Conservation (phyloP, 2,888 invertebrate genomes). For the Rutpela maculata region DNA sequence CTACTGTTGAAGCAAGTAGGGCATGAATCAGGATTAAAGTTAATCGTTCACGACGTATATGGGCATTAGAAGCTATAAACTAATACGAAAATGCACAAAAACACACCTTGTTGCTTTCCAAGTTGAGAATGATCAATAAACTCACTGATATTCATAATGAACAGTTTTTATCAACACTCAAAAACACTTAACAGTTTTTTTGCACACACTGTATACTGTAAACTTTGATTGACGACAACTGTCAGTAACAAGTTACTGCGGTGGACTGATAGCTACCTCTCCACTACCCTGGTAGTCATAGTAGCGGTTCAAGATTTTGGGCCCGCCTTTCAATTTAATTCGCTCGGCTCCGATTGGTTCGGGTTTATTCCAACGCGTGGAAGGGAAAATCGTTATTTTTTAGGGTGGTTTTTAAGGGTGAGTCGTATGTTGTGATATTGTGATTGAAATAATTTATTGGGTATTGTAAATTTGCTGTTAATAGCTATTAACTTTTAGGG, state of each 20-base stretch:
- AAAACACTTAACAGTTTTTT: constrained; percentile 35
- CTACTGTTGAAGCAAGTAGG: too few relatives aligned
- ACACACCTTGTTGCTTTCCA: constrained; percentile 48
- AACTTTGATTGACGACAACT: constrained; percentile 44
- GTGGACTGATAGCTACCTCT: constrained; percentile 51
- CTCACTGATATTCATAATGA: constrained; percentile 47
- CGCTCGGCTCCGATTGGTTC: constrained; percentile 40
- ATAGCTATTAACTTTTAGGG: background rate
- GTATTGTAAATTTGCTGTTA: background rate
- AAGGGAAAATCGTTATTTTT: constrained; percentile 50
- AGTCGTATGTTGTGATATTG: constrained; percentile 8
- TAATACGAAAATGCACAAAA: background rate
- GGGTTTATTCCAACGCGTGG: constrained; percentile 23
- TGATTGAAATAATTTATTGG: constrained; percentile 20
- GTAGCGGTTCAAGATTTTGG: constrained; percentile 42
- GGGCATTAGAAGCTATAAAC: background rate
- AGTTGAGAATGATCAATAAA: constrained; percentile 41
- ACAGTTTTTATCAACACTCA: constrained; percentile 23
- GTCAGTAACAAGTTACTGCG: constrained; percentile 47
- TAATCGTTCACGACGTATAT: too few relatives aligned
- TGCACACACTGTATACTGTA: constrained; percentile 41
- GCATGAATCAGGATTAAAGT: too few relatives aligned
- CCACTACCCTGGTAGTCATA: constrained; percentile 44
- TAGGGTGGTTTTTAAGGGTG: constrained; percentile 45
- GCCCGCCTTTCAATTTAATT: constrained; percentile 48